These are phyloP conservation scores for Aythya baeri DNA, from an alignment of 2,113 vertebrate genomes.

Conservation along the genomic window DNA sequence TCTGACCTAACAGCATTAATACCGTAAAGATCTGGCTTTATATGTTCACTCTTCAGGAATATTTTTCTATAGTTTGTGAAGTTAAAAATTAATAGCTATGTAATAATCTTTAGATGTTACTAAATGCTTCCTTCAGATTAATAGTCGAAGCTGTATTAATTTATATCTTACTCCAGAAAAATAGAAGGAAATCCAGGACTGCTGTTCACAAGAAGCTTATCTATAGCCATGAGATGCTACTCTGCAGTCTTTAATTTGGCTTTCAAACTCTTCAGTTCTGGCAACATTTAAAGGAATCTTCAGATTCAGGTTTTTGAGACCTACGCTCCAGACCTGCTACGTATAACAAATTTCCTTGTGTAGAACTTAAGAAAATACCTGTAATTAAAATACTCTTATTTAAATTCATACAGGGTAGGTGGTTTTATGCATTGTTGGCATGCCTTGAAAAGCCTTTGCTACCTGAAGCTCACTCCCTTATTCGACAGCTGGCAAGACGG, in stretches of 20 bases:
- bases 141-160: not conserved
- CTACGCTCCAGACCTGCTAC: not conserved
- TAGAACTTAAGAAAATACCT: not conserved
- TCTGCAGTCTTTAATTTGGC: not conserved
- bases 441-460: slow-evolving; percentile 96
- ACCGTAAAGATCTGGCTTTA: not conserved
- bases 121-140: not conserved
- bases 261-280: not conserved
- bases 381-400: not conserved
- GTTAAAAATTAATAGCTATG: not conserved
- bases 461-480: slow-evolving; percentile 95
- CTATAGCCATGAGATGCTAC: not conserved
- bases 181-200: not conserved
- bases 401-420: slow-evolving; percentile 83
- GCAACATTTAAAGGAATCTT: not conserved
- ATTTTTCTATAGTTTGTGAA: not conserved
- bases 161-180: not conserved
- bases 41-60: not conserved
- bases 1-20: not conserved
- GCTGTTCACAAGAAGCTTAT: not conserved
- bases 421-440: slow-evolving; percentile 92
- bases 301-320: not conserved
- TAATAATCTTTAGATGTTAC: not conserved
- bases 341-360: not conserved
- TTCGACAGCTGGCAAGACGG: slow-evolving; percentile 92